These are phyloP conservation scores for Tonatia bakeri DNA, from an alignment of 2,113 vertebrate species.

Conservation along the genomic window DNA sequence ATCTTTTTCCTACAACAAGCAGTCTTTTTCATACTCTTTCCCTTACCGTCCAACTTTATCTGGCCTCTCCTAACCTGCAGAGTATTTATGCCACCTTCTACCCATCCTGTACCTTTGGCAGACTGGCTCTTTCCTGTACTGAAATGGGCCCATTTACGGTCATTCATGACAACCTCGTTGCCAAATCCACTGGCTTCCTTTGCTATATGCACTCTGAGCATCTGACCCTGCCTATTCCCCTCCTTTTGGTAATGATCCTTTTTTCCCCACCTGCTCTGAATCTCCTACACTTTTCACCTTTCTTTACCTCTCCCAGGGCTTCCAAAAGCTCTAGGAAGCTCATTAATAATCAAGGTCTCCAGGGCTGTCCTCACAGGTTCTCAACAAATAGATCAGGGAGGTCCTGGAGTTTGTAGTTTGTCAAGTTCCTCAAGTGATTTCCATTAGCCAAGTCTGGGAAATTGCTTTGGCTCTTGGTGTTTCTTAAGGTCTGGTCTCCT, in stretches of 20 bases:
- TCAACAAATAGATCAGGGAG: neutral
- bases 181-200: slow-evolving; percentile 41
- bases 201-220: neutral
- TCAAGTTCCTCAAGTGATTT: neutral
- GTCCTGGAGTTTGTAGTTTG: neutral
- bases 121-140: neutral
- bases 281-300: neutral
- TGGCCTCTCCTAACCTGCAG: neutral
- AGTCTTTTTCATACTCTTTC: neutral
- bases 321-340: neutral
- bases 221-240: neutral
- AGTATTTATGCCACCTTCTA: neutral
- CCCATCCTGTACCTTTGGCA: neutral
- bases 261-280: neutral
- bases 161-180: neutral
- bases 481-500: neutral
- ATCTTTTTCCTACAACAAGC: neutral
- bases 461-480: neutral
- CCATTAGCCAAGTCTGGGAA: neutral
- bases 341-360: neutral
- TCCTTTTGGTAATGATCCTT: neutral
- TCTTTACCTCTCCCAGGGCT: neutral
- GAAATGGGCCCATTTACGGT: neutral
- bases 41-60: neutral
- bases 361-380: neutral